phyloP scores from a whole-genome alignment of 2,888 invertebrate genomes.

The Podotricha telesiphe region DNA sequence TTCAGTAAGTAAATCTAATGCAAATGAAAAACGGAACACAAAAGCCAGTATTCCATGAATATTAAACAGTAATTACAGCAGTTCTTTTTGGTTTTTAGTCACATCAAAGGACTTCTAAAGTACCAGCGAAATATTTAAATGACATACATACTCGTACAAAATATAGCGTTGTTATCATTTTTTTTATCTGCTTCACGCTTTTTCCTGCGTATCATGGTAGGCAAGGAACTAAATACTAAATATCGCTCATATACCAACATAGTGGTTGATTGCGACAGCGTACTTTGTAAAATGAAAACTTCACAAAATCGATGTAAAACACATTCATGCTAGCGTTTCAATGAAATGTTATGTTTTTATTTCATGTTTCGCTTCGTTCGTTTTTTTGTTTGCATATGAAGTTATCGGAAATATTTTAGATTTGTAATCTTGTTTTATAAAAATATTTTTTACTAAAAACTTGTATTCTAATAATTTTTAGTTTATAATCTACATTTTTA shows the following conservation, averaged over 20 bases:
- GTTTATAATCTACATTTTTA: too few species aligned
- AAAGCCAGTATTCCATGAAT: slow-evolving; percentile 19
- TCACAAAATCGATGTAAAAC: not conserved
- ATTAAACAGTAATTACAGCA: slow-evolving; percentile 26
- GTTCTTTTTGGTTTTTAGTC: slow-evolving; percentile 25
- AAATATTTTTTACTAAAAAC: too few species aligned
- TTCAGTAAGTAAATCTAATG: slow-evolving; percentile 24
- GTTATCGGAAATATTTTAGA: too few species aligned
- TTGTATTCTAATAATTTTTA: too few species aligned
- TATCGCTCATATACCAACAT: too few species aligned
- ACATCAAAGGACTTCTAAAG: slow-evolving; percentile 8
- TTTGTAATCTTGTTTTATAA: too few species aligned
- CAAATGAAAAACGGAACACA: slow-evolving; percentile 14
- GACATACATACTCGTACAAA: not conserved
- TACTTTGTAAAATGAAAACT: not conserved
- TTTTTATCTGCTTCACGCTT: too few species aligned
- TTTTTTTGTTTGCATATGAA: too few species aligned
- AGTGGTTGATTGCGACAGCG: not conserved
- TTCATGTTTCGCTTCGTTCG: not conserved
- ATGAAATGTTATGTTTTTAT: not conserved
- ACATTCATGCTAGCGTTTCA: not conserved
- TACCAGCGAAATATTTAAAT: not conserved
- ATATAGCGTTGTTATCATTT: too few species aligned
- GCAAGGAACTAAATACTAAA: too few species aligned
- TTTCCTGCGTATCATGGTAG: too few species aligned